Base-by-base conservation (phyloP, 2,888 invertebrate genomes). In the Phragmatobia fuliginosa region DNA sequence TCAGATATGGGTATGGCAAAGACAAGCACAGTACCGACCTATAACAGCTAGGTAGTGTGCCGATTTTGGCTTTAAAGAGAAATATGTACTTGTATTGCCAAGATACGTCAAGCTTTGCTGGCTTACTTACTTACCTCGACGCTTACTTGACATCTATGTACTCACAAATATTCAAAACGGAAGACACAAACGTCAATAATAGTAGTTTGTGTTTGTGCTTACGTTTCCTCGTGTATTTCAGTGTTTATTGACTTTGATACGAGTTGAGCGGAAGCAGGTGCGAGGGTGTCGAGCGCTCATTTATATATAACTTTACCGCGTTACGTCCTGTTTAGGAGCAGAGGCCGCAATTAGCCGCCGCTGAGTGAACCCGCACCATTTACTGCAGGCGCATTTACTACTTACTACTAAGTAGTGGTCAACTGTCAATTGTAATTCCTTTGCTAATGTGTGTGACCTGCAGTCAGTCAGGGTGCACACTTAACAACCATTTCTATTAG, bases 211-310 rank as follows among this genome's bases (percentile, higher is more conserved):
- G 32, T 56, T 56, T 28, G 28, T 56, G 7, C 16, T 28, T 28
- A 56, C 14, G 16, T 28, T 56, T 56, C 56, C 16, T 56, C 7
- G 16, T 56, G 28, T 28, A 28, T 16, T 56, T 56, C 56, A 56
- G 28, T 56, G 56, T 56, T 28, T 41, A 38, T 31, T 41, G 41
- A 28, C 31, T 62, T 65, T 16, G 16, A 38, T 66, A 14, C 6
- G 8, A 38, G 58, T 38, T 6, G 59, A 25, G 16, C 16, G 49
- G 56, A 56, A 67, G 66, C 74, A 72, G 66, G 68, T 70, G 67
- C 16, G 18, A 2, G 59, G n/a, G 49, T 52, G 52, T 32, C 11
- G 21, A 49, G 49, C 36, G n/a, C 33, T 11, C 28, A n/a, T 49
- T 52, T 61, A 52, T 67, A 38, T 38, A 3, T 38, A 62, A 7